These are phyloP conservation scores for Biston betularia DNA, from an alignment of 2,888 invertebrate genomes.

Conservation along the genomic window DNA sequence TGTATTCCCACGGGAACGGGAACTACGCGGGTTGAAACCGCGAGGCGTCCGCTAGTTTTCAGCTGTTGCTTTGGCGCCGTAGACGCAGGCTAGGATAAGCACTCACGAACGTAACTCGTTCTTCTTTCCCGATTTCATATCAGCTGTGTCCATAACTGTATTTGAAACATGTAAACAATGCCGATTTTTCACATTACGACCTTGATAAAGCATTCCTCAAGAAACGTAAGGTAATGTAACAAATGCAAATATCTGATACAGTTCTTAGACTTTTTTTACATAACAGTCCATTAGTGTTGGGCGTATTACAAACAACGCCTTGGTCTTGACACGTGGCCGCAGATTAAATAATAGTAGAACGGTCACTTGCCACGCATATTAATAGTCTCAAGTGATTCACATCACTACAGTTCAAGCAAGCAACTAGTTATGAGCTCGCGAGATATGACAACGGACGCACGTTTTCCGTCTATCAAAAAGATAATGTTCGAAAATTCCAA, in stretches of 20 bases:
- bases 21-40: too few species aligned
- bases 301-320: conserved; percentile 63
- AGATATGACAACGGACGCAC: conserved; percentile 66
- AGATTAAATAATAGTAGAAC: conserved; percentile 40
- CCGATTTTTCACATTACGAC: conserved; percentile 17
- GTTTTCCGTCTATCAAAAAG: conserved; percentile 54
- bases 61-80: too few species aligned
- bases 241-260: conserved; percentile 35
- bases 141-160: conserved; percentile 9
- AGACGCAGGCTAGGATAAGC: too few species aligned
- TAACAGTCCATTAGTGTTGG: conserved; percentile 61
- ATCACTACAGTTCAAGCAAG: conserved; percentile 71
- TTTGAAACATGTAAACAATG: conserved; percentile 14
- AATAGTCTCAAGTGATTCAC: conserved; percentile 82
- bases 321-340: conserved; percentile 72
- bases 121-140: conserved; percentile 5
- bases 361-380: conserved; percentile 84
- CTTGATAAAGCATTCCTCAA: conserved; percentile 22
- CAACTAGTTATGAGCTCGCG: conserved; percentile 67
- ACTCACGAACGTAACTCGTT: background rate
- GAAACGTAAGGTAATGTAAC: conserved; percentile 22
- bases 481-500: conserved; percentile 47
- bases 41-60: too few species aligned
- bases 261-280: conserved; percentile 52
- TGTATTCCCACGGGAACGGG: too few species aligned